These are phyloP conservation scores for Acutogordius australiensis DNA, from an alignment of 2,888 invertebrate species.

Conservation along the genomic window DNA sequence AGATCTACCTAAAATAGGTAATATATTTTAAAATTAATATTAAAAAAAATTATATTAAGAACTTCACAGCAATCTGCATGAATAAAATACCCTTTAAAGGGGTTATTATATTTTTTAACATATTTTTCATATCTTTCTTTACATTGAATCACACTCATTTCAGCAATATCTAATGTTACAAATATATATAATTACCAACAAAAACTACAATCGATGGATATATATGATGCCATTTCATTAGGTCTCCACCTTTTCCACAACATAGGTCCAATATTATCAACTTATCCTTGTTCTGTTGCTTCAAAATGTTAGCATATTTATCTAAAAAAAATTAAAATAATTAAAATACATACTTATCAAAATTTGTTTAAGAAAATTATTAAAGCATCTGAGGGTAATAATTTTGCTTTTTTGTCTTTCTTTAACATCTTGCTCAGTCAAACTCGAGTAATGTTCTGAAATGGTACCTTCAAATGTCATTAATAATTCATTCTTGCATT, in stretches of 20 bases:
- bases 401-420: background rate
- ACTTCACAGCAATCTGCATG: slow-evolving; percentile 46
- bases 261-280: slow-evolving; percentile 55
- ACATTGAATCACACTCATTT: slow-evolving; percentile 64
- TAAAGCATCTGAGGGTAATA: background rate
- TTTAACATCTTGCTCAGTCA: background rate
- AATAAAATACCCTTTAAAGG: slow-evolving; percentile 14
- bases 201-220: slow-evolving; percentile 18
- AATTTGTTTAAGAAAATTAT: slow-evolving; percentile 1
- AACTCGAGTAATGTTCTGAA: background rate
- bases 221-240: slow-evolving; percentile 45
- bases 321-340: background rate
- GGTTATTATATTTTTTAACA: slow-evolving; percentile 31
- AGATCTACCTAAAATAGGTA: slow-evolving; percentile 19
- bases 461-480: background rate
- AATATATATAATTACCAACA: slow-evolving; percentile 17
- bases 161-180: slow-evolving; percentile 42
- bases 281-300: background rate
- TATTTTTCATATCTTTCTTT: slow-evolving; percentile 38
- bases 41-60: background rate
- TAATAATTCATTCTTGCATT: too few species aligned
- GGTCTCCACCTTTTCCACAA: slow-evolving; percentile 91
- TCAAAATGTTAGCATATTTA: background rate
- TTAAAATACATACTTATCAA: slow-evolving; percentile 1
- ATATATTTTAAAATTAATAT: background rate